A percentile compares a stretch with the other conserved stretches of the same genome.
phyloP scores from a whole-genome alignment of 2,888 invertebrate genomes.

The Synergus itoensis region DNA sequence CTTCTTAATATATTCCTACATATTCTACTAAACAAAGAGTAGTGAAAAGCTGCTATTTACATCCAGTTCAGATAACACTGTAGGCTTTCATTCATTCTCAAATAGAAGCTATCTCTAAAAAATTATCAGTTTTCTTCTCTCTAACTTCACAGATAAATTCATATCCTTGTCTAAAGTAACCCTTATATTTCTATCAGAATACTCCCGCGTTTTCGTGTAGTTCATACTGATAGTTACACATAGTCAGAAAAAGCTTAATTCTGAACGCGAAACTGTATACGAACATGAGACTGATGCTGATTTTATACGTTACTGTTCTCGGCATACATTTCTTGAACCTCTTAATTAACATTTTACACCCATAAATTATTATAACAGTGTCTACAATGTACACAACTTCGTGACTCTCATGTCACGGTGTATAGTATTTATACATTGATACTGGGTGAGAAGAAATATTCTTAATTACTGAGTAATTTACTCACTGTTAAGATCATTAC shows the following conservation, averaged over 20 bases:
- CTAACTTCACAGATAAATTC: not conserved
- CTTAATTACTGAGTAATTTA: conserved; percentile 70
- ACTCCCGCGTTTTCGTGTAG: not conserved
- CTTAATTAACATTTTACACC: conserved; percentile 22
- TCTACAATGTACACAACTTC: conserved; percentile 34
- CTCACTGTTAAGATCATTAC: conserved; percentile 68
- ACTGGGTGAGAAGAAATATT: conserved; percentile 66
- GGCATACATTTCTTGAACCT: conserved; percentile 20
- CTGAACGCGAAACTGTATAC: not conserved
- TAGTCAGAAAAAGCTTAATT: not conserved
- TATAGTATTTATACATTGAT: conserved; percentile 57
- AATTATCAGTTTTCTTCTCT: not conserved
- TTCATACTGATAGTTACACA: not conserved
- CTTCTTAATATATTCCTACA: conserved; percentile 6
- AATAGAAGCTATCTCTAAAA: conserved; percentile 6
- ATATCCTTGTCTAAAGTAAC: not conserved
- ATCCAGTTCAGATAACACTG: conserved; percentile 1
- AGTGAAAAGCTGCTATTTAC: conserved; percentile 33
- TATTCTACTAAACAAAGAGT: not conserved
- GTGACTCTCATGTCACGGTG: conserved; percentile 24
- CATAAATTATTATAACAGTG: conserved; percentile 28
- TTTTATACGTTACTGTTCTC: not conserved
- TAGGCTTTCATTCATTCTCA: conserved; percentile 18
- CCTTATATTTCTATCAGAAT: not conserved
- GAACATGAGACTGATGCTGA: not conserved